Percentiles rank a stretch among this genome's conserved stretches.
Evolutionary conservation across 2,113 vertebrate genomes (phyloP).

Genomic region (Ceyx margarethae): DNA sequence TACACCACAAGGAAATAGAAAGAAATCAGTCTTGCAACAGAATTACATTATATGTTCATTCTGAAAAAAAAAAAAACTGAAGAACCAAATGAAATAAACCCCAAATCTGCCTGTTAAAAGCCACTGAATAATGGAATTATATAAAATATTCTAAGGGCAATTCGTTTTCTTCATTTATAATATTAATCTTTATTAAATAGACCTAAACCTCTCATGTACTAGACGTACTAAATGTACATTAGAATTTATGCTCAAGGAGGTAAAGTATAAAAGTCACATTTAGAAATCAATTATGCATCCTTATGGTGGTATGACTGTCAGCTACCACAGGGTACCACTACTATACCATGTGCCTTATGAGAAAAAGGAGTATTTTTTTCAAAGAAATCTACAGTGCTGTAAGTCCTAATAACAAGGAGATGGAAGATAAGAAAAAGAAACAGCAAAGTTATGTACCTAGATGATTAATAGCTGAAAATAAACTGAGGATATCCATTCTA

Average conservation of each 20-base stretch:
- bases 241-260: neutral
- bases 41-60: neutral
- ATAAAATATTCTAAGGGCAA: neutral
- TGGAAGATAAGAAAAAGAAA: neutral
- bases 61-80: neutral
- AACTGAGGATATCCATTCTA: neutral
- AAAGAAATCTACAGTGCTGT: neutral
- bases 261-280: neutral
- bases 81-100: neutral
- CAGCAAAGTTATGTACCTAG: neutral
- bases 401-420: neutral
- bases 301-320: neutral
- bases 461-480: neutral
- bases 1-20: neutral
- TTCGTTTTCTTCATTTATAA: neutral
- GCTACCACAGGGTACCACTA: accelerated
- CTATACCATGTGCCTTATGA: accelerated
- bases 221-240: neutral
- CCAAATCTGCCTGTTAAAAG: neutral
- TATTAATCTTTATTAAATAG: neutral
- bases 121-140: neutral
- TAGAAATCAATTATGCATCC: neutral
- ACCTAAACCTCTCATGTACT: neutral
- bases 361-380: neutral
- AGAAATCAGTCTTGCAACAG: neutral